phyloP scores from a whole-genome alignment of 2,113 vertebrate species.

The Trematomus loennbergii region DNA sequence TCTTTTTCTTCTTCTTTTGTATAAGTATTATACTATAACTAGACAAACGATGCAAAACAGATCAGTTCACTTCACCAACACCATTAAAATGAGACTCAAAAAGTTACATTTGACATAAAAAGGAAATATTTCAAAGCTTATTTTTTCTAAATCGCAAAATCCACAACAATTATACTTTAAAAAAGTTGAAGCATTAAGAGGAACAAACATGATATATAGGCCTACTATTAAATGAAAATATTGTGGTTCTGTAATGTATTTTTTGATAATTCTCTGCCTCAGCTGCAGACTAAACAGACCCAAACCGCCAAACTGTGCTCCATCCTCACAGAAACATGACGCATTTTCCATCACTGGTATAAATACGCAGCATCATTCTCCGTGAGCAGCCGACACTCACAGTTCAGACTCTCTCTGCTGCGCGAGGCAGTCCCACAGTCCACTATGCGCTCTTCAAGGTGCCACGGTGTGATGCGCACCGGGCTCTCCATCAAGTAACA shows the following conservation, averaged over 20 bases:
- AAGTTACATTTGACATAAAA: neutral
- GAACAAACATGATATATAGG: neutral
- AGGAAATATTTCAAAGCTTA: neutral
- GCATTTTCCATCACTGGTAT: slow-evolving; percentile 80
- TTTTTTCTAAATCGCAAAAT: neutral
- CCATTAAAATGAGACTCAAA: neutral
- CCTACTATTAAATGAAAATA: no score
- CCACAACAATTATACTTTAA: neutral
- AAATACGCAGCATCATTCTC: slow-evolving; percentile 72
- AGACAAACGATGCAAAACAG: neutral
- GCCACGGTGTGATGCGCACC: slow-evolving; percentile 35
- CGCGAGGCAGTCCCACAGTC: slow-evolving; percentile 11
- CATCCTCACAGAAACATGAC: slow-evolving; percentile 78
- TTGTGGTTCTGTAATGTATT: neutral
- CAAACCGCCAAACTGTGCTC: slow-evolving; percentile 22
- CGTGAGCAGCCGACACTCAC: slow-evolving; percentile 62
- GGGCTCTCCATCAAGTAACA: slow-evolving; percentile 38
- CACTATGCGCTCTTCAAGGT: slow-evolving; percentile 56
- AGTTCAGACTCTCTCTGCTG: slow-evolving; percentile 21
- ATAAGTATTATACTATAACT: no score
- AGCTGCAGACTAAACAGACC: slow-evolving; percentile 4
- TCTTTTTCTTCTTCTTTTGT: neutral
- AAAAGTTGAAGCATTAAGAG: neutral
- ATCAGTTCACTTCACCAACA: neutral
- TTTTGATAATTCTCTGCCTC: neutral